Conservation (phyloP, 2,888 invertebrate genomes). For the Drosophila kambysellisi region DNA sequence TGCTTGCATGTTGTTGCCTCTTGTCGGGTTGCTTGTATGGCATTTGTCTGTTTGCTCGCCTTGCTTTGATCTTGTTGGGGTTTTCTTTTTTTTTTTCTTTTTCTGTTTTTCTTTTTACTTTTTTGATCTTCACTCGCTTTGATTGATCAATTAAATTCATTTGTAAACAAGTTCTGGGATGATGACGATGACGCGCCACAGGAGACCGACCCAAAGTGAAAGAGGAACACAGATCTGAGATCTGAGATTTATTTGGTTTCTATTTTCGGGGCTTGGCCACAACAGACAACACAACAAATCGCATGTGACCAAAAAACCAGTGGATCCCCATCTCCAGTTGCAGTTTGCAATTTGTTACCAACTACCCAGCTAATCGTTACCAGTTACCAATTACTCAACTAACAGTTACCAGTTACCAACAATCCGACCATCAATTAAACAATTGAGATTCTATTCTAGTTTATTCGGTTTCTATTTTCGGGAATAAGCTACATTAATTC, state of each 20-base stretch:
- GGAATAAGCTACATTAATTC: neutral
- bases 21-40: constrained; percentile 72
- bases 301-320: constrained; percentile 12
- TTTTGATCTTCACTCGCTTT: constrained; percentile 83
- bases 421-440: neutral
- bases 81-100: constrained; percentile 5
- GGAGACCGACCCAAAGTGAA: constrained; percentile 19
- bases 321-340: neutral
- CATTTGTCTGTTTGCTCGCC: constrained; percentile 76
- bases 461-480: neutral
- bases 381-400: neutral
- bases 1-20: constrained; percentile 65
- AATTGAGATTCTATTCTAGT: neutral
- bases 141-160: constrained; percentile 85
- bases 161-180: constrained; percentile 80
- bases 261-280: constrained; percentile 41
- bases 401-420: neutral
- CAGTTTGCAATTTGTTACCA: neutral
- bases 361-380: neutral
- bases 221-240: neutral
- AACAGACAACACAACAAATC: constrained; percentile 17
- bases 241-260: constrained; percentile 43
- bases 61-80: constrained; percentile 72
- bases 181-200: constrained; percentile 43
- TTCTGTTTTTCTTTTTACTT: neutral